Base-by-base conservation (phyloP, 2,113 vertebrate species). In the Oncorhynchus clarkii region DNA sequence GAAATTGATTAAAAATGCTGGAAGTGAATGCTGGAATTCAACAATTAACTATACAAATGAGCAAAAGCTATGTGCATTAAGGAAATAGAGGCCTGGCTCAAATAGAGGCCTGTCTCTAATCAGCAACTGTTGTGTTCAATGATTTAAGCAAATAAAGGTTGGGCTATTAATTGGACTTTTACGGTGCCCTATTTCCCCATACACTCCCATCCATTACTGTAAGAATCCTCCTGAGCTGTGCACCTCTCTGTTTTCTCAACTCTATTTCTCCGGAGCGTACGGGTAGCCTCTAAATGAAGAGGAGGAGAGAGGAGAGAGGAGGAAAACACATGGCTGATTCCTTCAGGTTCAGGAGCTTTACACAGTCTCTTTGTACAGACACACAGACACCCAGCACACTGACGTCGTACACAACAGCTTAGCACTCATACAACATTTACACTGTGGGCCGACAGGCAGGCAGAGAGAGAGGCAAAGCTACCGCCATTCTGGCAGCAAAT, bases 401-500 rank as follows among this genome's bases (percentile, higher is more conserved):
- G 89, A 90, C 88, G 90, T 93, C 92, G 90, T 92, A 93, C 93
- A 89, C 86, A 92, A 86, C 92, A 94, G 92, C 92, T 96, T 95
- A 95, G 90, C 29, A 74, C 93, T 96, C 94, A 96, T 96, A 92
- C 90, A 96, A 95, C 95, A 96, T 95, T 95, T 93, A 96, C 93
- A 89, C 49, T 51, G 57, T 60, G 57, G 57, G 11, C 74, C 26
- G 75, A 67, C 64, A 27, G 13, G 80, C 85, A 90, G 75, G 68
- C 62, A 27, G 24, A 78, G 85, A 90, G 86, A 71, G 74, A 75
- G 76, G 71, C 62, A 51, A 85, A 76, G 22, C n/a, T 79, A 77
- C 88, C 84, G 89, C 85, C 89, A 88, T 85, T 80, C 90, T 86
- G 89, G 80, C 68, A 74, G 80, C 49, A 54, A 54, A 16, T 0